A percentile compares a stretch with the other conserved stretches of the same genome.
Evolutionary conservation across 2,888 invertebrate genomes (phyloP).

Genomic region (Lydus trimaculatus): DNA sequence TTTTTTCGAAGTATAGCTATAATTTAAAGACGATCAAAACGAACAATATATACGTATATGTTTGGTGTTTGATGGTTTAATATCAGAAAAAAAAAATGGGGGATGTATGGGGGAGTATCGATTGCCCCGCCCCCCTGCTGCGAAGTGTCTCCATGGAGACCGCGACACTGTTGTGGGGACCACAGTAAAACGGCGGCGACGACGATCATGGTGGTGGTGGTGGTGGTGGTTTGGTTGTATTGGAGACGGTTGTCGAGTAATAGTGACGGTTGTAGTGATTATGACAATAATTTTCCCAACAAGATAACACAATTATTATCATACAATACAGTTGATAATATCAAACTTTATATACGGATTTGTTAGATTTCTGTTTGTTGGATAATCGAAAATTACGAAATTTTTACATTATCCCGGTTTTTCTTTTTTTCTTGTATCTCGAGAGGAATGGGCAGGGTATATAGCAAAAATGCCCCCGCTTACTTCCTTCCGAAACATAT

Average conservation of each 20-base stretch:
- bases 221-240: no score
- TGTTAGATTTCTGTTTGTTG: no score
- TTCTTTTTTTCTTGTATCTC: not conserved
- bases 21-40: not conserved
- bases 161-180: conserved; percentile 59
- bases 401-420: not conserved
- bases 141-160: conserved; percentile 66
- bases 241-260: no score
- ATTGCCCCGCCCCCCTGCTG: conserved; percentile 70
- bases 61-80: conserved; percentile 59
- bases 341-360: conserved; percentile 43
- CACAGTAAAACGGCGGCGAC: conserved; percentile 41
- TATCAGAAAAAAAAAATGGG: conserved; percentile 55
- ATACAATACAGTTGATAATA: conserved; percentile 32
- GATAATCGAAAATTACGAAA: no score
- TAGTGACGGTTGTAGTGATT: no score
- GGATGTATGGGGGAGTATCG: conserved; percentile 73
- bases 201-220: conserved; percentile 29
- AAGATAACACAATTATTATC: no score
- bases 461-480: conserved; percentile 46
- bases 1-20: conserved; percentile 29
- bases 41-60: conserved; percentile 56
- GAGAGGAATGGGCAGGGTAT: conserved; percentile 16
- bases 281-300: no score
- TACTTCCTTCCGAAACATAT: conserved; percentile 55